Base-by-base conservation (phyloP, 64 coral and sea anemone species). In the Stylophora pistillata region DNA sequence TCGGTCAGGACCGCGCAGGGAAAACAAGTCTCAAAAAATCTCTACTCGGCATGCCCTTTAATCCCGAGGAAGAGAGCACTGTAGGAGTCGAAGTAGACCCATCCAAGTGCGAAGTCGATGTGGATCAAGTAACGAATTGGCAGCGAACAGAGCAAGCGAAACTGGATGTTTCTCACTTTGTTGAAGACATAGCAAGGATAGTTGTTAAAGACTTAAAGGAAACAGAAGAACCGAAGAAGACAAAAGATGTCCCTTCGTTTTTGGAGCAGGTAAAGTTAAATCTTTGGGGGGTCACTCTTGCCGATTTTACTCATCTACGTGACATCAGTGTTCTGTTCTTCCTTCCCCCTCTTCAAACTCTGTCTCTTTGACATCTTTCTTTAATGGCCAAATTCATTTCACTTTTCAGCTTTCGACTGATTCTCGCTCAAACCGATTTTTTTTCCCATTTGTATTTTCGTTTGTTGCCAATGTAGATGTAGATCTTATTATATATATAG, bases 21-120 rank as follows among this genome's bases (percentile, higher is more conserved):
- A 91, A 91, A 76, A 91, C 89, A 52, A 91, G 89, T 68, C 89
- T 91, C 10, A 91, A 91, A 30, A 91, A 91, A 60, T 91, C 89
- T 74, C 79, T 91, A 28, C 79, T 91, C 18, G 89, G 89, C 10
- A 56, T 91, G 18, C 71, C 79, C 1, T 91, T 91, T 74, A 71
- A 91, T 32, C 89, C 71, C 16, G 13, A 66, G 0, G 70, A 91
- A 85, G 78, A 73, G 78, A 91, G 89, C 30, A 91, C 89, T 9
- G 69, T 74, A 3, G 89, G 89, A 47, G 80, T 91, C 28, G 78
- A 74, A 53, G 78, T 91, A 25, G 79, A 91, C 58, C 89, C 89
- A 30, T 91, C 89, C 33, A 84, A 37, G 25, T 91, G 28, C 58
- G 64, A 78, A 74, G 57, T 91, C 23, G 70, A 85, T 14, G 72